Evolutionary conservation across 2,888 invertebrate genomes (phyloP).

Genomic region (Clunio marinus): DNA sequence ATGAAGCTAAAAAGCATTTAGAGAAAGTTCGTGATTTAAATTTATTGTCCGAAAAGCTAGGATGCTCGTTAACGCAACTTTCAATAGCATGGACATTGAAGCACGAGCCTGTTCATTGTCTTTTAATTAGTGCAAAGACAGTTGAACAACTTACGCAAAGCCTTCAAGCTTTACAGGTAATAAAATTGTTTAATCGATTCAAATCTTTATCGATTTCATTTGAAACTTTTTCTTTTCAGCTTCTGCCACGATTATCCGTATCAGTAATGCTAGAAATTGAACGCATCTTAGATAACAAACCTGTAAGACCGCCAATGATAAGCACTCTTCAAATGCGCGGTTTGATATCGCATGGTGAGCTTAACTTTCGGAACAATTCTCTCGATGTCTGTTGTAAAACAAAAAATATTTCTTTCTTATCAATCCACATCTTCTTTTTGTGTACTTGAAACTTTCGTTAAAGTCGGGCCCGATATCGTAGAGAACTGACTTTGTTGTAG

Average conservation of each 20-base stretch:
- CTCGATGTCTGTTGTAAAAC: neutral
- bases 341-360: constrained; percentile 30
- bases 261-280: constrained; percentile 87
- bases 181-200: constrained; percentile 13
- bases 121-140: constrained; percentile 84
- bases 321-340: constrained; percentile 78
- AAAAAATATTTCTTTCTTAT: constrained; percentile 2
- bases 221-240: constrained; percentile 54
- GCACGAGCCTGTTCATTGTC: constrained; percentile 93
- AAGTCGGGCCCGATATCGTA: constrained; percentile 32
- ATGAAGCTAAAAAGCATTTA: constrained; percentile 68
- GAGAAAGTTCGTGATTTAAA: constrained; percentile 76
- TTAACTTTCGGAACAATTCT: neutral
- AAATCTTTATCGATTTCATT: neutral
- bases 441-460: constrained; percentile 22
- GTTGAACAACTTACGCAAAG: constrained; percentile 92
- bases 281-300: constrained; percentile 87
- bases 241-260: constrained; percentile 84
- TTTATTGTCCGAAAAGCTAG: constrained; percentile 79
- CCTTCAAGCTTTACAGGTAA: constrained; percentile 88
- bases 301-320: constrained; percentile 83
- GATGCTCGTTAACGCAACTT: constrained; percentile 86
- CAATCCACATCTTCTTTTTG: neutral
- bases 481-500: constrained; percentile 39
- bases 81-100: constrained; percentile 96